Conservation (phyloP, 2,888 invertebrate genomes). For the Cryptus viduatorius region DNA sequence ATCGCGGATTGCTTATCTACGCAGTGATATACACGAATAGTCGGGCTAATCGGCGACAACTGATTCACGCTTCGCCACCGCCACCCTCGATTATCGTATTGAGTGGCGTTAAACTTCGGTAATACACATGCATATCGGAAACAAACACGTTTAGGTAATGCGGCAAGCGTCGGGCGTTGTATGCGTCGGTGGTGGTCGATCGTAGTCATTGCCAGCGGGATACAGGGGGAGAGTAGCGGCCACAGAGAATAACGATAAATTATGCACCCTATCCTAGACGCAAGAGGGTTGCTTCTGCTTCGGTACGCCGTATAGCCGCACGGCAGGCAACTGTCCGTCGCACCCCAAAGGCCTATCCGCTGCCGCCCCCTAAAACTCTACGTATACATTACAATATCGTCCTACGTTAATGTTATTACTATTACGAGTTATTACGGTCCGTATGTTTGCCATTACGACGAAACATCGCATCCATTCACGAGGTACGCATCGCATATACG, state of each 20-base stretch:
- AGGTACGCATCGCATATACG: not conserved
- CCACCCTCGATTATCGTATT: conserved; percentile 70
- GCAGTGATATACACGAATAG: conserved; percentile 24
- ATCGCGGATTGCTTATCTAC: too few species aligned
- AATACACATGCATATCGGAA: conserved; percentile 75
- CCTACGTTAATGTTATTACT: conserved; percentile 82
- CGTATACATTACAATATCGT: conserved; percentile 83
- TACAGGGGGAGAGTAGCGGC: conserved; percentile 45
- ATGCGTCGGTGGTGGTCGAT: conserved; percentile 44
- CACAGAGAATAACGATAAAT: conserved; percentile 81
- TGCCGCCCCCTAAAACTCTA: conserved; percentile 75
- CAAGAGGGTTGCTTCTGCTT: conserved; percentile 61
- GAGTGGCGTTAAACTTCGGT: conserved; percentile 75
- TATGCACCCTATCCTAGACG: conserved; percentile 81
- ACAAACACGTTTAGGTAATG: conserved; percentile 47
- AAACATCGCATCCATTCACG: conserved; percentile 60
- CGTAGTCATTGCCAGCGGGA: conserved; percentile 38
- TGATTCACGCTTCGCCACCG: conserved; percentile 42
- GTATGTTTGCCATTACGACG: conserved; percentile 80
- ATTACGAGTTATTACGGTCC: conserved; percentile 82
- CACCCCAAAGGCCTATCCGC: conserved; percentile 7
- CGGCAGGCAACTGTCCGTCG: conserved; percentile 33
- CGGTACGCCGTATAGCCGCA: conserved; percentile 69
- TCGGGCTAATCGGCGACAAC: conserved; percentile 57
- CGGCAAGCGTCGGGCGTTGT: conserved; percentile 45